Evolutionary conservation across 2,797 vertebrate genomes (phyloP).

Genomic region (Zalophus californianus): DNA sequence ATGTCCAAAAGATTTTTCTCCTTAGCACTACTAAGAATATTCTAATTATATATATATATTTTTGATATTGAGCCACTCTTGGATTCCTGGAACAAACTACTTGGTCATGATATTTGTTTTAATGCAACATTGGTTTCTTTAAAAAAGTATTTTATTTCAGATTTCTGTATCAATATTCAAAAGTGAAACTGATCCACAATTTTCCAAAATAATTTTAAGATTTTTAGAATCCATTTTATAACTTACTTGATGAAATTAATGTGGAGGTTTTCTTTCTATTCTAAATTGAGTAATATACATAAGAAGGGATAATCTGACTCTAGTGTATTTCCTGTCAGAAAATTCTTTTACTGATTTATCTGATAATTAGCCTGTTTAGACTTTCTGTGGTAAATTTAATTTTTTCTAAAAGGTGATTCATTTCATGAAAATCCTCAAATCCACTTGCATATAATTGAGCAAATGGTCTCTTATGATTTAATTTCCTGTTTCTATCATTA

Average conservation of each 20-base stretch:
- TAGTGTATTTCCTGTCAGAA: background rate
- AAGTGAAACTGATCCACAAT: background rate
- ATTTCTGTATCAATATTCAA: background rate
- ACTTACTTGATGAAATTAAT: background rate
- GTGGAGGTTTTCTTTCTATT: background rate
- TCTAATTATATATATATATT: background rate
- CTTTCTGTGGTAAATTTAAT: background rate
- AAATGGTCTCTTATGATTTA: constrained; percentile 30
- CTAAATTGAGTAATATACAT: background rate
- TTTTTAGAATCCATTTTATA: constrained; percentile 4
- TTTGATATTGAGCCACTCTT: background rate
- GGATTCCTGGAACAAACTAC: background rate
- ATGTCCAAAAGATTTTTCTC: background rate
- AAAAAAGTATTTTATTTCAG: background rate
- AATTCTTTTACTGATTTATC: background rate
- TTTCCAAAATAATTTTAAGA: background rate
- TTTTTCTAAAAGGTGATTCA: constrained; percentile 44
- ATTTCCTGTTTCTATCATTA: background rate
- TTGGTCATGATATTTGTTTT: background rate
- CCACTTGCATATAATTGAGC: background rate
- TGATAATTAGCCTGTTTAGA: background rate
- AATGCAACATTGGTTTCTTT: background rate
- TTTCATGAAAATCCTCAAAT: constrained; percentile 51
- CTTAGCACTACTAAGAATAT: background rate
- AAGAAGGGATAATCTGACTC: background rate